Conservation (phyloP, 2,113 vertebrate species). For the Ctenodactylus gundi region DNA sequence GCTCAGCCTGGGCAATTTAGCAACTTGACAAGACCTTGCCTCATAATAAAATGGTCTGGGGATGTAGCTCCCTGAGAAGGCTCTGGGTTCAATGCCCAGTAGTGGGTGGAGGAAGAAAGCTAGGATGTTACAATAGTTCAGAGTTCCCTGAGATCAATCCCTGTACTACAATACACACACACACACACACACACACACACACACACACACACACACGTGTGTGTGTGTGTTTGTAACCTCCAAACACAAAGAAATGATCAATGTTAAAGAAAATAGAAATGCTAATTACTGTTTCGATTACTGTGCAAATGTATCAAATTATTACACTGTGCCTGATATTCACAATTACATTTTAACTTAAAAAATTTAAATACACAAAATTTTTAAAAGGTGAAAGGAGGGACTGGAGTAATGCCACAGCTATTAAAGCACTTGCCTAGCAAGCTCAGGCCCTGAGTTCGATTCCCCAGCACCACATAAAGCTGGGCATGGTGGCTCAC, state of each 20-base stretch:
- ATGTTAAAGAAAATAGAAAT: neutral
- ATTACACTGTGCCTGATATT: neutral
- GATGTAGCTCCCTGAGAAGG: neutral
- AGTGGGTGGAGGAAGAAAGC: neutral
- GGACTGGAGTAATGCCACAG: too few species aligned
- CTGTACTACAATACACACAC: too few species aligned
- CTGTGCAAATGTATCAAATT: neutral
- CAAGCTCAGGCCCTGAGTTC: too few species aligned
- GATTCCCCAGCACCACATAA: too few species aligned
- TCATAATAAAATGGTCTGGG: neutral
- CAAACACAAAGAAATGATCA: neutral
- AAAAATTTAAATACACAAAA: neutral
- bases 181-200: too few species aligned
- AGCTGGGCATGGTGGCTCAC: too few species aligned
- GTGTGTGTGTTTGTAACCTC: neutral
- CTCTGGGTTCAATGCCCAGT: neutral
- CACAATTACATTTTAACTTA: neutral
- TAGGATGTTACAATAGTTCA: too few species aligned
- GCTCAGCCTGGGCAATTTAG: neutral
- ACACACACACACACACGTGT: too few species aligned
- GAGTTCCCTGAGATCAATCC: too few species aligned
- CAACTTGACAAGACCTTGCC: neutral
- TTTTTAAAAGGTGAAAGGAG: neutral
- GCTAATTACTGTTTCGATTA: neutral
- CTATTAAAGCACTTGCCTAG: too few species aligned